These are phyloP conservation scores for Gallinago undulata DNA, from an alignment of 2,113 vertebrate genomes.

Conservation along the genomic window DNA sequence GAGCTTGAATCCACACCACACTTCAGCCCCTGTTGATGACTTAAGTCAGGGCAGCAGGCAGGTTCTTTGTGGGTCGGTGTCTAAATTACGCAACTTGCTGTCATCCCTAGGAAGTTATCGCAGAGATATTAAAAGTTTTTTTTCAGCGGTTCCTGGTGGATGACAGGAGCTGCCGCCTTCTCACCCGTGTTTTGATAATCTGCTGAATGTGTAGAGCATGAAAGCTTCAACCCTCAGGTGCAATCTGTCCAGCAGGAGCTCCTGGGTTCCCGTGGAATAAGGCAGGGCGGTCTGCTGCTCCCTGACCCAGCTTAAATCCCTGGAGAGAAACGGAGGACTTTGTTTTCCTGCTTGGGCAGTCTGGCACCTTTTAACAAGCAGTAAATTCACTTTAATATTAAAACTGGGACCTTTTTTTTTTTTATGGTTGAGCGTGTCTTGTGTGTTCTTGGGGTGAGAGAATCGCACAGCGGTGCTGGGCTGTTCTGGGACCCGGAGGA, in stretches of 20 bases:
- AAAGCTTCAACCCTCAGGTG: background rate
- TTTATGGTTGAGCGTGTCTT: slow-evolving; percentile 10
- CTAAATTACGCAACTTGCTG: slow-evolving; percentile 21
- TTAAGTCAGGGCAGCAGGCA: background rate
- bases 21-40: background rate
- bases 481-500: background rate
- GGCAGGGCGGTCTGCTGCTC: background rate
- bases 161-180: background rate
- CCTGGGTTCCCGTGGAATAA: background rate
- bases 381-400: slow-evolving; percentile 44
- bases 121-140: background rate
- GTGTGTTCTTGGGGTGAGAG: background rate
- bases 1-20: background rate
- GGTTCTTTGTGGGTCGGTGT: background rate
- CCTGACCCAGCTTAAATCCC: background rate
- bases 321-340: slow-evolving; percentile 29
- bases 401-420: slow-evolving; percentile 34
- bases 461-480: background rate
- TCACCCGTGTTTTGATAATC: background rate
- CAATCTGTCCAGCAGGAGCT: background rate
- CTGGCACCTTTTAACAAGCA: slow-evolving; percentile 55
- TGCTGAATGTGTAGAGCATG: background rate
- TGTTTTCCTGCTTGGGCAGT: slow-evolving; percentile 20
- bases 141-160: background rate
- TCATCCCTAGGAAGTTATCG: background rate